phyloP scores from a whole-genome alignment of 2,113 vertebrate species.

The Smithornis capensis region DNA sequence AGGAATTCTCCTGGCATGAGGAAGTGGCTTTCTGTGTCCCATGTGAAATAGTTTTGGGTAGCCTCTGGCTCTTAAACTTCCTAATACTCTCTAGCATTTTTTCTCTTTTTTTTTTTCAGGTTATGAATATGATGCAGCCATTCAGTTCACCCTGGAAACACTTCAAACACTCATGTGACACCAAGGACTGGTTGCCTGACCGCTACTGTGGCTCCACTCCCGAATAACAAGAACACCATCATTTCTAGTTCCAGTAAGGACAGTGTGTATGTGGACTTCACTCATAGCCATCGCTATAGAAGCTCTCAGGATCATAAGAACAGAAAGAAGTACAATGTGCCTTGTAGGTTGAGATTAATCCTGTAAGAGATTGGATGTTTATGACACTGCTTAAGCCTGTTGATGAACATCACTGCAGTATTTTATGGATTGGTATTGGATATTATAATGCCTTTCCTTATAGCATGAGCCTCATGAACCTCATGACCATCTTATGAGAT shows the following conservation, averaged over 20 bases:
- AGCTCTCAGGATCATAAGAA: background rate
- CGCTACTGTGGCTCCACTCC: background rate
- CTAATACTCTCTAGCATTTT: background rate
- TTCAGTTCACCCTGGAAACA: background rate
- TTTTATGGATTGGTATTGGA: background rate
- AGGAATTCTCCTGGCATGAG: conserved; percentile 44
- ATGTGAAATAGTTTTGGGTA: conserved; percentile 32
- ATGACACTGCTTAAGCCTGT: background rate
- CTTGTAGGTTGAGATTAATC: background rate
- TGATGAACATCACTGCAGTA: background rate
- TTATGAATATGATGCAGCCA: background rate
- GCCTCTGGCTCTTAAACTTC: background rate
- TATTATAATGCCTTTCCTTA: background rate
- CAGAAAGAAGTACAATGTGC: background rate
- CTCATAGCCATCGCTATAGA: background rate
- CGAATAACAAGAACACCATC: background rate
- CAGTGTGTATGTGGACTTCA: background rate
- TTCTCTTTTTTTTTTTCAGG: background rate
- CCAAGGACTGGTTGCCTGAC: background rate
- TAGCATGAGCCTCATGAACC: background rate
- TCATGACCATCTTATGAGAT: background rate
- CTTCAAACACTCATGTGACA: background rate
- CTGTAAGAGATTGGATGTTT: background rate
- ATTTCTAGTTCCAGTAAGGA: background rate
- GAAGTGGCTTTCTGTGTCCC: conserved; percentile 22